Conservation (phyloP, 2,888 invertebrate genomes). For the Eristalis arbustorum region DNA sequence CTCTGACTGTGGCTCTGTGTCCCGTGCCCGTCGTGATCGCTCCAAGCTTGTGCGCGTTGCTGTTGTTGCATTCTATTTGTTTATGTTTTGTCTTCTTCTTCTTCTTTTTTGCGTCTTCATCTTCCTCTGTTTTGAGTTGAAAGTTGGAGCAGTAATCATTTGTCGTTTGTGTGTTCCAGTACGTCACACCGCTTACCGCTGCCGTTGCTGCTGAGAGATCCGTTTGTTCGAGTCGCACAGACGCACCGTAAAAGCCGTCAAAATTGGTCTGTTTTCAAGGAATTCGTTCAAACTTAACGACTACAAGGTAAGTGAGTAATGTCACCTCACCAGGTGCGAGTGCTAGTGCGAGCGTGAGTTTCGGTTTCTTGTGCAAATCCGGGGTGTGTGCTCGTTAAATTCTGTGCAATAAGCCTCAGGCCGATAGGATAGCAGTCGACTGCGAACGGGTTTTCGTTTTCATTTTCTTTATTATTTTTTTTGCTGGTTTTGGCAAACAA, state of each 20-base stretch:
- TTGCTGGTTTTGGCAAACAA: not conserved
- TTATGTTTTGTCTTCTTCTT: not conserved
- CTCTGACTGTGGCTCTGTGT: not conserved
- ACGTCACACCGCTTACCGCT: not conserved
- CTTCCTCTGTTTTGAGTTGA: not conserved
- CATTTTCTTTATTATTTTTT: not conserved
- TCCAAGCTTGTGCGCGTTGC: no score
- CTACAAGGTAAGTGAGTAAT: constrained; percentile 74
- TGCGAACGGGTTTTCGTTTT: not conserved
- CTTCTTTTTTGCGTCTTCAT: not conserved
- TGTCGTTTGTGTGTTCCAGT: constrained; percentile 52
- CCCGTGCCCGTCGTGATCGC: not conserved
- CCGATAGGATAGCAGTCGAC: not conserved
- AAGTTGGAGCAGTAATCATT: not conserved
- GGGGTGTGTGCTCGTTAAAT: constrained; percentile 8
- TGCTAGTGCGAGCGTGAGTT: not conserved
- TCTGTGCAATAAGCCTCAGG: constrained; percentile 36
- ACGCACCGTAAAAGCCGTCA: constrained; percentile 75
- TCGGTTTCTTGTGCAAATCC: not conserved
- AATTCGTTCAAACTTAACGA: constrained; percentile 79
- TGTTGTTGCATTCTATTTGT: not conserved
- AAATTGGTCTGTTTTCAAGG: constrained; percentile 80
- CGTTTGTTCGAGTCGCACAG: constrained; percentile 36
- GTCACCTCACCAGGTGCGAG: not conserved
- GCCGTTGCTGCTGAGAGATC: constrained; percentile 13